Evolutionary conservation across 2,888 invertebrate genomes (phyloP).

Genomic region (Geotrupes spiniger): DNA sequence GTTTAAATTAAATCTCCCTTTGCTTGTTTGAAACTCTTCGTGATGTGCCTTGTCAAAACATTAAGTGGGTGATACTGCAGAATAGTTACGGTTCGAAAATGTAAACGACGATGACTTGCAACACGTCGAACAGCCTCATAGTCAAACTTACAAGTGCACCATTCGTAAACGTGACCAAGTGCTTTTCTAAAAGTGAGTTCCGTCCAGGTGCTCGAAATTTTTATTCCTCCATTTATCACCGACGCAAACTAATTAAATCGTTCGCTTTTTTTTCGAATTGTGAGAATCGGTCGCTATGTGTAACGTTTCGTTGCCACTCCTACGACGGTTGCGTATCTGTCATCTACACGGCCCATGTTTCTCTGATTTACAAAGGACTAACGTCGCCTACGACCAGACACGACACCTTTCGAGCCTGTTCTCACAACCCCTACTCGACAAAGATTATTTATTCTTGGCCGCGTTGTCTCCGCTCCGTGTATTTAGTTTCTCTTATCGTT

Average conservation of each 20-base stretch:
- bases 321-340: slow-evolving; percentile 14
- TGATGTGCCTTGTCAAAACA: slow-evolving; percentile 22
- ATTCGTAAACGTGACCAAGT: slow-evolving; percentile 13
- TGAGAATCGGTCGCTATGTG: no score
- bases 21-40: neutral
- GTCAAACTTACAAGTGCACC: slow-evolving; percentile 11
- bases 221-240: no score
- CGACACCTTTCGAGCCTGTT: slow-evolving; percentile 10
- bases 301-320: slow-evolving; percentile 6
- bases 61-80: slow-evolving; percentile 31
- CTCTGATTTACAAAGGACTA: slow-evolving; percentile 15
- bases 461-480: no score
- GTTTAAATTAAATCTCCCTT: no score
- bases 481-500: no score
- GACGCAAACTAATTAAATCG: no score
- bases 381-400: slow-evolving; percentile 16
- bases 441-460: no score
- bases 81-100: slow-evolving; percentile 20
- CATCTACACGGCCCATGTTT: slow-evolving; percentile 11
- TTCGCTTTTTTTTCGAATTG: no score
- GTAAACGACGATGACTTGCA: slow-evolving; percentile 24
- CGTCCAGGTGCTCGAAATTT: no score
- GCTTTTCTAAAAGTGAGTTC: slow-evolving; percentile 12
- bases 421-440: neutral
- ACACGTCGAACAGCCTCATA: slow-evolving; percentile 15